These are phyloP conservation scores for Manis crassicaudata DNA, from an alignment of 2,797 vertebrate genomes.

Conservation along the genomic window DNA sequence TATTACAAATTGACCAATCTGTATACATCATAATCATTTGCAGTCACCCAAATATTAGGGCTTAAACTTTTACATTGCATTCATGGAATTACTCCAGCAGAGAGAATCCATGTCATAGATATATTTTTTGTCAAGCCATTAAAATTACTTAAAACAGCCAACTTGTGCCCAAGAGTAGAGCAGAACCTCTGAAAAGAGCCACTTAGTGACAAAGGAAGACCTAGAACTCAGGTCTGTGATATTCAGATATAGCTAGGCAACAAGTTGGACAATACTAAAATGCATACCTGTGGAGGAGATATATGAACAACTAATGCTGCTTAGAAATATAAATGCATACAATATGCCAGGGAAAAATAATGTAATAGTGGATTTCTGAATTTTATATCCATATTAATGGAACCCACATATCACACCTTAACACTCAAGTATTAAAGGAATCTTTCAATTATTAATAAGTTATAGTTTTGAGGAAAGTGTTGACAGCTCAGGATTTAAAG, in stretches of 20 bases:
- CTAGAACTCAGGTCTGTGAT: neutral
- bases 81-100: neutral
- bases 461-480: slow-evolving; percentile 5
- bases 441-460: slow-evolving; percentile 48
- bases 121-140: neutral
- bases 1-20: neutral
- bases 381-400: slow-evolving; percentile 36
- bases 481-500: slow-evolving; percentile 61
- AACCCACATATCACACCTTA: slow-evolving; percentile 38
- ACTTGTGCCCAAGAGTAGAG: neutral
- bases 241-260: neutral
- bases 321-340: neutral
- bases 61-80: neutral
- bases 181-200: neutral
- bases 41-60: neutral
- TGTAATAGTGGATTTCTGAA: slow-evolving; percentile 48
- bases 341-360: neutral
- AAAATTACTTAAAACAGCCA: neutral
- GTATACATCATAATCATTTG: neutral
- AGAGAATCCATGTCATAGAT: fast-evolving
- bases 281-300: neutral
- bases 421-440: slow-evolving; percentile 43
- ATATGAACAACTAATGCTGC: neutral
- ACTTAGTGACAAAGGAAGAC: neutral
- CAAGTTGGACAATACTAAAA: neutral